A percentile compares a stretch with the other conserved stretches of the same genome.
Evolutionary conservation across 2,888 invertebrate species (phyloP).

Genomic region (Apodemia hepburni): DNA sequence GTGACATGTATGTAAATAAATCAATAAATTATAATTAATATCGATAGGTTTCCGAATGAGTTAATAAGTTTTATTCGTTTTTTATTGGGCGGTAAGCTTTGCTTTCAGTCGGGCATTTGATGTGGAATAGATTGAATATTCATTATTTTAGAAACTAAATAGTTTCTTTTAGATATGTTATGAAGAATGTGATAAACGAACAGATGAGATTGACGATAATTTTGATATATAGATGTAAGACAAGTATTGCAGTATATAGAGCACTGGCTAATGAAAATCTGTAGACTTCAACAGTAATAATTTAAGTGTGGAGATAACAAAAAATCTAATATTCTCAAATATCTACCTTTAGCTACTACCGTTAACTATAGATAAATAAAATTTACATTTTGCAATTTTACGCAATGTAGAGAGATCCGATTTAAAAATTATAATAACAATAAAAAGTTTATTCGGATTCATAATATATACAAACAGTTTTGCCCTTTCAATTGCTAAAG

Average conservation of each 20-base stretch:
- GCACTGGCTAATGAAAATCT: neutral
- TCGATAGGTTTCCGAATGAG: conserved; percentile 4
- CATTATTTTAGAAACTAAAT: conserved; percentile 7
- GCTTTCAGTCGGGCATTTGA: conserved; percentile 3
- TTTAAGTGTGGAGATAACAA: neutral
- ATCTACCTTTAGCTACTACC: no score
- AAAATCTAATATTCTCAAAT: neutral
- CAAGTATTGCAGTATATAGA: neutral
- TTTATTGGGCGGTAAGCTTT: conserved; percentile 8
- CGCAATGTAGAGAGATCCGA: no score
- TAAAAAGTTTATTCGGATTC: no score
- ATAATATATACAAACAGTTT: no score
- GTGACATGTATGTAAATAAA: conserved; percentile 6
- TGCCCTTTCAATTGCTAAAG: no score
- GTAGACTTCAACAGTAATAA: no score
- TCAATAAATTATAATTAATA: conserved; percentile 7
- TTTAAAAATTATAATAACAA: no score
- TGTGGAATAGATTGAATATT: neutral
- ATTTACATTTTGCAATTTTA: no score
- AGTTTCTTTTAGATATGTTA: neutral
- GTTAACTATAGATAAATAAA: no score
- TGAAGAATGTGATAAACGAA: conserved; percentile 1
- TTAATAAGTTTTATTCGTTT: conserved; percentile 5
- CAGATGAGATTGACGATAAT: neutral
- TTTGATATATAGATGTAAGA: neutral